These are phyloP conservation scores for Tolmerus cingulatus DNA, from an alignment of 2,888 invertebrate species.

Conservation along the genomic window DNA sequence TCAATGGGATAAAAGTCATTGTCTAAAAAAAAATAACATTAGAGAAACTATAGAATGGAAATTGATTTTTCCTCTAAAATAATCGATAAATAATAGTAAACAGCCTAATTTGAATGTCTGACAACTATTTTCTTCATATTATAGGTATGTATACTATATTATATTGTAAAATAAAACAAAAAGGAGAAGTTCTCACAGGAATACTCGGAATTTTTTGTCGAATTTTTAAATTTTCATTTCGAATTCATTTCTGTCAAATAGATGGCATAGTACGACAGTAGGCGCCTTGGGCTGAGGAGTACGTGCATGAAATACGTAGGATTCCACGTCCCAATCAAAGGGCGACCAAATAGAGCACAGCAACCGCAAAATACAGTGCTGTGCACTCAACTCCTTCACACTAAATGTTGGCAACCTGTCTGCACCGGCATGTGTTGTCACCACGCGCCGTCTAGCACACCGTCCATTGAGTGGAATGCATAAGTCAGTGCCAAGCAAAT, in stretches of 20 bases:
- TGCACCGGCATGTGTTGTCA: neutral
- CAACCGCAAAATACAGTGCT: neutral
- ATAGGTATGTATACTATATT: too few relatives aligned
- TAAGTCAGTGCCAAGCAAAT: neutral
- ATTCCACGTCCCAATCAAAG: neutral
- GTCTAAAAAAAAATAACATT: too few relatives aligned
- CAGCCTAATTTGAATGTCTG: too few relatives aligned
- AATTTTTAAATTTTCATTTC: neutral
- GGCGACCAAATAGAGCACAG: neutral
- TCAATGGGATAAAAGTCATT: too few relatives aligned
- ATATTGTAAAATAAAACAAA: too few relatives aligned
- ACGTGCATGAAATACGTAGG: neutral
- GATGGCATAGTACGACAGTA: neutral
- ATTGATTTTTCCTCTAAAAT: too few relatives aligned
- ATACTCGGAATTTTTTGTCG: neutral
- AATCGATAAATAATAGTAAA: too few relatives aligned
- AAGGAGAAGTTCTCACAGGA: too few relatives aligned
- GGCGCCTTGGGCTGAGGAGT: neutral
- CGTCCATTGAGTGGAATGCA: neutral
- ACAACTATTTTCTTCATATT: too few relatives aligned
- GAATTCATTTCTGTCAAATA: neutral
- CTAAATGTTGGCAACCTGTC: neutral
- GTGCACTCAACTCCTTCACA: neutral
- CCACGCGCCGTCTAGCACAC: neutral
- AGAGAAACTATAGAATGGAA: too few relatives aligned